Evolutionary conservation across 2,113 vertebrate genomes (phyloP).

Genomic region (Plecotus auritus): DNA sequence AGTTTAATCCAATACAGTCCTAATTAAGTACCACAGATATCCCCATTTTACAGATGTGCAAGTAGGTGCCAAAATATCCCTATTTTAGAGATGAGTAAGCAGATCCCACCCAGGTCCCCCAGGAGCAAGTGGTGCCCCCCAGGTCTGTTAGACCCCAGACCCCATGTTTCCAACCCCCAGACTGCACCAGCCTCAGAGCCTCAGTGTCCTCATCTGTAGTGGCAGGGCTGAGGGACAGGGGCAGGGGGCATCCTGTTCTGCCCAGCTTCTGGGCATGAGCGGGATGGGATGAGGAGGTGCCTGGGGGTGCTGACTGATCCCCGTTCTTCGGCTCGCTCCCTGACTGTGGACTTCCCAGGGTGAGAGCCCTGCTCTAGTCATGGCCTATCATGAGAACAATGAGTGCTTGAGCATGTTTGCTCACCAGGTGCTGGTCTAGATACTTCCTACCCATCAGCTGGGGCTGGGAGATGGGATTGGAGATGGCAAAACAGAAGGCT

Average conservation of each 20-base stretch:
- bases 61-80: background rate
- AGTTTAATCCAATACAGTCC: background rate
- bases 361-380: background rate
- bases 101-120: background rate
- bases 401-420: background rate
- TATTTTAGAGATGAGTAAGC: background rate
- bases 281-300: background rate
- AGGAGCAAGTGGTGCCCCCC: background rate
- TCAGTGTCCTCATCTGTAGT: background rate
- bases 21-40: background rate
- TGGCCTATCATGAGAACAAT: background rate
- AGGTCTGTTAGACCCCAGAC: background rate
- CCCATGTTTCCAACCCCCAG: accelerated
- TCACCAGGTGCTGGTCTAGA: too few species aligned
- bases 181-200: background rate
- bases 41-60: background rate
- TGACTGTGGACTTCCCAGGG: too few species aligned
- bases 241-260: background rate
- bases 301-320: background rate
- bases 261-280: background rate
- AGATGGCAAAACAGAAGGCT: background rate
- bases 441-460: background rate
- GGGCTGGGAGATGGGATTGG: background rate
- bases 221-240: background rate
- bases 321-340: background rate